These are phyloP conservation scores for Cyclargus thomasi DNA, from an alignment of 1,140 invertebrate genomes.

Conservation along the genomic window DNA sequence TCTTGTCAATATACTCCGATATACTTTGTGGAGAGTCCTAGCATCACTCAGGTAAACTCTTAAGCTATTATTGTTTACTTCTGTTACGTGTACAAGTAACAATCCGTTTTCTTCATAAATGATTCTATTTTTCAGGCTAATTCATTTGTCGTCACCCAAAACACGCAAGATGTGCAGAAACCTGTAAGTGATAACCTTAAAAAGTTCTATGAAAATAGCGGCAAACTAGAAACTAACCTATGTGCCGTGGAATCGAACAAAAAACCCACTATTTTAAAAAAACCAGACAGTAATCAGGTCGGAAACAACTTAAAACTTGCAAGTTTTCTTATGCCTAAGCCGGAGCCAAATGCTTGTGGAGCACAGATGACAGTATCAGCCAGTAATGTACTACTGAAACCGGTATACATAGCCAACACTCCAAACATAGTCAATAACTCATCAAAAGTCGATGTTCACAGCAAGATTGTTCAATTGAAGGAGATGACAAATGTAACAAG, in stretches of 20 bases:
- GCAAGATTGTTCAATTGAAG: slow-evolving; percentile 57
- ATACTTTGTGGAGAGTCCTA: slow-evolving; percentile 57
- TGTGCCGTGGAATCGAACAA: slow-evolving; percentile 28
- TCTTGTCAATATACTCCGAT: slow-evolving; percentile 62
- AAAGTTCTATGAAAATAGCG: slow-evolving; percentile 68
- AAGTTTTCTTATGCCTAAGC: slow-evolving; percentile 57
- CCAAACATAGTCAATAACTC: slow-evolving; percentile 18
- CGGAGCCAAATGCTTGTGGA: slow-evolving; percentile 32
- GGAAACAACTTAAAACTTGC: slow-evolving; percentile 63
- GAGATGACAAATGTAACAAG: slow-evolving; percentile 39
- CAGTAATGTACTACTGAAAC: slow-evolving; percentile 52
- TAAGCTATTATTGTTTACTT: too few relatives aligned
- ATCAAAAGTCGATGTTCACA: slow-evolving; percentile 48
- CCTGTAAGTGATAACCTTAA: slow-evolving; percentile 58
- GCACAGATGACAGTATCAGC: slow-evolving; percentile 38
- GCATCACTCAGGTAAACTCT: slow-evolving; percentile 53
- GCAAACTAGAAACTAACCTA: slow-evolving; percentile 59
- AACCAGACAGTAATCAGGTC: slow-evolving; percentile 35
- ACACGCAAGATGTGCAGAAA: slow-evolving; percentile 36
- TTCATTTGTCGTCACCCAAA: slow-evolving; percentile 47
- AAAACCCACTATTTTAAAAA: slow-evolving; percentile 47
- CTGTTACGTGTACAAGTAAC: too few relatives aligned
- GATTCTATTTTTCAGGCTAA: slow-evolving; percentile 43
- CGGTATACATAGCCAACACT: slow-evolving; percentile 35
- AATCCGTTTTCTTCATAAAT: neutral